Evolutionary conservation across 2,888 invertebrate species (phyloP).

Genomic region (Cylindroiulus punctatus): DNA sequence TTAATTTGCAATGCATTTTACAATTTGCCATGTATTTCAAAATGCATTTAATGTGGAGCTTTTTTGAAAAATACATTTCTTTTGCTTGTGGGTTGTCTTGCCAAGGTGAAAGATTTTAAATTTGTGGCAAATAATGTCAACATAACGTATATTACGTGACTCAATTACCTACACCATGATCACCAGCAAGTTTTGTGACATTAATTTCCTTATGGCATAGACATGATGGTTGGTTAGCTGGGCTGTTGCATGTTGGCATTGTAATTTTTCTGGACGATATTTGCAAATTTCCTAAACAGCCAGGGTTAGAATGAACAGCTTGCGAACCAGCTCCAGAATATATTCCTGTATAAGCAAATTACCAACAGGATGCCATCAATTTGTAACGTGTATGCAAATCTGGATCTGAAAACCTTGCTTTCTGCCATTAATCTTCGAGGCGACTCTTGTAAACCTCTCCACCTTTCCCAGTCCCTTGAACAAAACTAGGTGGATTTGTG

Average conservation of each 20-base stretch:
- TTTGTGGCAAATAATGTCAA: too few species aligned
- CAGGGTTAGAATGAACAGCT: slow-evolving; percentile 9
- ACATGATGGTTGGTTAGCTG: too few species aligned
- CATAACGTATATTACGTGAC: too few species aligned
- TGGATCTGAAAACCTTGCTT: slow-evolving; percentile 19
- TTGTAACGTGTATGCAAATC: slow-evolving; percentile 27
- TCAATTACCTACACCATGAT: too few species aligned
- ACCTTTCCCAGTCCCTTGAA: neutral
- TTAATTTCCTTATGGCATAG: neutral
- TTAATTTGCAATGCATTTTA: too few species aligned
- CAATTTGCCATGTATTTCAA: too few species aligned
- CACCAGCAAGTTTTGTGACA: too few species aligned
- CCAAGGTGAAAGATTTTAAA: too few species aligned
- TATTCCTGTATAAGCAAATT: neutral
- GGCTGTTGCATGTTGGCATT: neutral
- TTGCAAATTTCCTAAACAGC: neutral
- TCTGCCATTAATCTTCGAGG: slow-evolving; percentile 17
- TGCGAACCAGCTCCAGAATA: neutral
- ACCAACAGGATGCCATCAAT: slow-evolving; percentile 42
- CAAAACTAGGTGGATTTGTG: neutral
- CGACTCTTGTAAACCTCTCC: slow-evolving; percentile 21
- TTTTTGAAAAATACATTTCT: too few species aligned
- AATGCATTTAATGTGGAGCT: too few species aligned
- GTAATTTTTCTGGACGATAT: neutral
- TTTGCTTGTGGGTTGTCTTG: too few species aligned